Evolutionary conservation across 2,797 vertebrate species (phyloP).

Genomic region (Bradypodion ventrale): DNA sequence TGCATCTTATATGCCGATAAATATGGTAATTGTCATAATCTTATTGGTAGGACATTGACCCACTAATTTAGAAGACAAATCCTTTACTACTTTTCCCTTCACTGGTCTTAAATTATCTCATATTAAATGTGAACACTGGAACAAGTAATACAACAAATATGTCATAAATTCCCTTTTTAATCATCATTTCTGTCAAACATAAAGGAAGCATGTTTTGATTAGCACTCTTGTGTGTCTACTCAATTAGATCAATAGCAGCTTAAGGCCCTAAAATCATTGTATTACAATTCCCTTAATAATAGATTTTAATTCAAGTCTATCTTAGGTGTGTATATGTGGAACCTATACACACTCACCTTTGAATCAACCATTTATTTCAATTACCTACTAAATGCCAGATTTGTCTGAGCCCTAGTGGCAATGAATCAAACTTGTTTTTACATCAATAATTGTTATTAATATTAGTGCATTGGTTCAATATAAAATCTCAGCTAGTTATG

Average conservation of each 20-base stretch:
- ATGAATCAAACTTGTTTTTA: not conserved
- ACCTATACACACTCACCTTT: not conserved
- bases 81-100: not conserved
- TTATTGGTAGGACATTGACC: not conserved
- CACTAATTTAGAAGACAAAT: constrained; percentile 4
- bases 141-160: not conserved
- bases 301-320: not conserved
- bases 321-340: not conserved
- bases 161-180: not conserved
- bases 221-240: constrained; percentile 21
- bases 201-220: not conserved
- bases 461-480: not conserved
- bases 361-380: not conserved
- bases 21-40: not conserved
- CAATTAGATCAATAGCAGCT: not conserved
- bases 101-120: constrained; percentile 18
- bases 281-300: not conserved
- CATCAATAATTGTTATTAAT: not conserved
- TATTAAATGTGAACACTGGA: not conserved
- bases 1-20: no score
- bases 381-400: constrained; percentile 10
- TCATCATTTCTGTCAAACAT: not conserved
- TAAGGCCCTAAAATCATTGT: not conserved
- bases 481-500: no score
- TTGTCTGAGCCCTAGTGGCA: not conserved